phyloP scores from a whole-genome alignment of 2,888 invertebrate species.

The Clivina fossor region DNA sequence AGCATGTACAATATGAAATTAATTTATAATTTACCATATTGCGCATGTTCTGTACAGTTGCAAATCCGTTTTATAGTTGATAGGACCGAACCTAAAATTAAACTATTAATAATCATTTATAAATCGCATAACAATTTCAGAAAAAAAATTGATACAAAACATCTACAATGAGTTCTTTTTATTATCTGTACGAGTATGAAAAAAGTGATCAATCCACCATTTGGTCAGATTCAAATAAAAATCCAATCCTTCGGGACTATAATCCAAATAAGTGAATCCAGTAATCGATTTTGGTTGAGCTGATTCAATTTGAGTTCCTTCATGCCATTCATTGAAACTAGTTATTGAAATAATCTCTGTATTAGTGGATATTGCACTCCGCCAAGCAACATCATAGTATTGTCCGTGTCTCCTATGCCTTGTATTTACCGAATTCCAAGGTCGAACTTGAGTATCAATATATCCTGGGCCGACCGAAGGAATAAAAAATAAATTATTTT shows the following conservation, averaged over 20 bases:
- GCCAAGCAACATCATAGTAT: conserved; percentile 67
- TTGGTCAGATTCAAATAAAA: conserved; percentile 67
- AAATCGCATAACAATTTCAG: too few relatives aligned
- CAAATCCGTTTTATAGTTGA: too few relatives aligned
- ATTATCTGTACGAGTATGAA: conserved; percentile 5
- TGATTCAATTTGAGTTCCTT: conserved; percentile 74
- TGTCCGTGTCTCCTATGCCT: conserved; percentile 58
- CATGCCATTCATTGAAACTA: conserved; percentile 76
- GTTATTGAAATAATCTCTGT: conserved; percentile 65
- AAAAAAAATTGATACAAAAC: too few relatives aligned
- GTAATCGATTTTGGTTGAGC: conserved; percentile 55
- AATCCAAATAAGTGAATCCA: conserved; percentile 58
- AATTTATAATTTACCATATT: too few relatives aligned
- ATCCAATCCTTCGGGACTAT: conserved; percentile 61
- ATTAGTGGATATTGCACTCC: conserved; percentile 59
- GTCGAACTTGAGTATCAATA: conserved; percentile 63
- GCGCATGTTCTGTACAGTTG: too few relatives aligned
- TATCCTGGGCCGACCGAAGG: conserved; percentile 73
- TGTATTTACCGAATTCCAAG: conserved; percentile 61
- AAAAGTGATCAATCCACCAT: conserved; percentile 58
- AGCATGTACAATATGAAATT: too few relatives aligned
- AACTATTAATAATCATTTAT: too few relatives aligned
- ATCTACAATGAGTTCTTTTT: neutral
- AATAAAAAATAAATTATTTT: conserved; percentile 63
- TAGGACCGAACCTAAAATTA: too few relatives aligned